Evolutionary conservation across 2,888 invertebrate species (phyloP).

Genomic region (Cerastoderma edule): DNA sequence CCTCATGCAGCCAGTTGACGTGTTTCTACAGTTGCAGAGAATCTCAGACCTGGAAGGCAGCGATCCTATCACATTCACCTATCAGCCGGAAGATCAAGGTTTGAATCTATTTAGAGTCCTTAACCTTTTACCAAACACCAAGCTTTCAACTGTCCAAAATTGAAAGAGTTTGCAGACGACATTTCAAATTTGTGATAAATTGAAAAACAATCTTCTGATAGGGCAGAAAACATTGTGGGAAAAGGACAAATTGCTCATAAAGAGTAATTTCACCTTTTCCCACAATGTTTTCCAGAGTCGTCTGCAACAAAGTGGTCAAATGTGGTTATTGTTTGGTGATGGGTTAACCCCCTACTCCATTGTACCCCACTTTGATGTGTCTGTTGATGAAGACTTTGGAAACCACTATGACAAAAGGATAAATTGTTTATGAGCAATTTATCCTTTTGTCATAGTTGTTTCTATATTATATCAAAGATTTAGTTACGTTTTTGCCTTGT

Average conservation of each 20-base stretch:
- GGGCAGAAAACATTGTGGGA: no score
- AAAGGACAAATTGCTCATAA: no score
- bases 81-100: conserved; percentile 84
- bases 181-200: no score
- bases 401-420: conserved; percentile 4
- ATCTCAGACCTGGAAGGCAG: conserved; percentile 88
- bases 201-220: no score
- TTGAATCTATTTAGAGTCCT: conserved; percentile 1
- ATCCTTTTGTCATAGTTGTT: neutral
- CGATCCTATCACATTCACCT: conserved; percentile 93
- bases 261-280: no score
- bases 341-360: no score
- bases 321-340: no score
- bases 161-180: no score
- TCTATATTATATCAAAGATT: no score
- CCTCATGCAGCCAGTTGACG: conserved; percentile 90
- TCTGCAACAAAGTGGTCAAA: no score
- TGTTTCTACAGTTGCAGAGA: conserved; percentile 92
- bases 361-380: neutral
- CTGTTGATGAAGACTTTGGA: neutral
- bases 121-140: neutral
- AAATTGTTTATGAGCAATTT: conserved; percentile 9
- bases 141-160: neutral
- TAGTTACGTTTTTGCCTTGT: no score
- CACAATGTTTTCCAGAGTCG: no score